Evolutionary conservation across 2,113 vertebrate species (phyloP).

Genomic region (Camelus bactrianus): DNA sequence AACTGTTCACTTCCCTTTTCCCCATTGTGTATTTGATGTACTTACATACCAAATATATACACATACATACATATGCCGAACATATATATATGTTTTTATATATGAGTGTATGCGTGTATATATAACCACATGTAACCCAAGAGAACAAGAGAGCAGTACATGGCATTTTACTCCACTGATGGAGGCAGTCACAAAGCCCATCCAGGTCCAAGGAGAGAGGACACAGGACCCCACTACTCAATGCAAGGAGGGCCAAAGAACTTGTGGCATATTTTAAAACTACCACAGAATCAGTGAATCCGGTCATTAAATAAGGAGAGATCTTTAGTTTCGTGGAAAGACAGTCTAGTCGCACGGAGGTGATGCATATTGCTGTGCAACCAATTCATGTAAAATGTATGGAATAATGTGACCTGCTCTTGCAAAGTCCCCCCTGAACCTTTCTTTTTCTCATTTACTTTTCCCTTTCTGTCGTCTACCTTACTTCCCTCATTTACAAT

Average conservation of each 20-base stretch:
- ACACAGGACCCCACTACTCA: neutral
- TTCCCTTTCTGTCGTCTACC: neutral
- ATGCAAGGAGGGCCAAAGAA: neutral
- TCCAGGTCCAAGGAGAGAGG: neutral
- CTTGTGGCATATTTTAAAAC: neutral
- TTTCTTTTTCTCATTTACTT: neutral
- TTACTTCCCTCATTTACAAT: neutral
- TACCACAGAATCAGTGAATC: neutral
- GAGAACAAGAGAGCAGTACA: neutral
- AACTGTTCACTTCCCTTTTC: neutral
- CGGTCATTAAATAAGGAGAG: neutral
- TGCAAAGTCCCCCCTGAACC: neutral
- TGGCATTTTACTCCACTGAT: neutral
- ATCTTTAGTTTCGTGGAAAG: neutral
- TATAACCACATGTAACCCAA: neutral
- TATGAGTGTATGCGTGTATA: too few relatives aligned
- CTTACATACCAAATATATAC: neutral
- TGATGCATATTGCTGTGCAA: neutral
- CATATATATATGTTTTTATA: too few relatives aligned
- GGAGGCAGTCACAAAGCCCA: neutral
- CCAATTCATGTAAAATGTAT: neutral
- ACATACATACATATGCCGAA: neutral
- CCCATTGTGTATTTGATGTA: conserved; percentile 5
- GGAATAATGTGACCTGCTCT: neutral
- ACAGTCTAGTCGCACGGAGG: neutral